These are phyloP conservation scores for Lutraria lutraria DNA, from an alignment of 2,888 invertebrate genomes.

Conservation along the genomic window DNA sequence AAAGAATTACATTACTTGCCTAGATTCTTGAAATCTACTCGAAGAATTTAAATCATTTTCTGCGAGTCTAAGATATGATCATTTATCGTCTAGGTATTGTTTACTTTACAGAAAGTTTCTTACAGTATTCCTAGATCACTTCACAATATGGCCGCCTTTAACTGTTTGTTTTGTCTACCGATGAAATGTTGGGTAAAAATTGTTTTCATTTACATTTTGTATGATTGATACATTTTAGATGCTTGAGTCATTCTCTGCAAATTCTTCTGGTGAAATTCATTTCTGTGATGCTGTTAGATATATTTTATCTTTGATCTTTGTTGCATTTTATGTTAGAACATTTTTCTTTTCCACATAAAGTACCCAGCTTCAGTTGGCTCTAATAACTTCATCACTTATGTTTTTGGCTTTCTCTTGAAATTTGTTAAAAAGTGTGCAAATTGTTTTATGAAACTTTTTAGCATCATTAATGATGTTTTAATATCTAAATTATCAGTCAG, in stretches of 20 bases:
- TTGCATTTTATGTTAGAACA: constrained; percentile 1
- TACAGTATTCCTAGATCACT: not conserved
- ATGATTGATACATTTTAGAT: not conserved
- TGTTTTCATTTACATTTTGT: not conserved
- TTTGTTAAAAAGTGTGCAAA: not conserved
- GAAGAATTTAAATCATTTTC: too few species aligned
- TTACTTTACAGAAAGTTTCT: not conserved
- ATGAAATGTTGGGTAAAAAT: constrained; percentile 3
- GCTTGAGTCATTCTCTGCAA: constrained; percentile 10
- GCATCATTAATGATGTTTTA: not conserved
- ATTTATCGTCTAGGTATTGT: not conserved
- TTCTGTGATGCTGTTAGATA: constrained; percentile 19
- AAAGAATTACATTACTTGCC: too few species aligned
- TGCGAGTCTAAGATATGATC: too few species aligned
- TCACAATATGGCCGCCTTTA: not conserved
- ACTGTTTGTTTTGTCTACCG: not conserved
- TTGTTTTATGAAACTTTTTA: not conserved
- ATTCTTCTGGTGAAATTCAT: constrained; percentile 12
- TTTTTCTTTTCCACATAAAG: not conserved
- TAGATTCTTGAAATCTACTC: too few species aligned
- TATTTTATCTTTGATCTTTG: not conserved
- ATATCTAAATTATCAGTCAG: not conserved
- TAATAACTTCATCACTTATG: not conserved
- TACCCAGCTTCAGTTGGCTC: not conserved
- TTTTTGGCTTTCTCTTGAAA: not conserved